Evolutionary conservation across 2,888 invertebrate genomes (phyloP), one percentile per base, ranked within the genome.

Genomic region (Apocheima hispidaria): DNA sequence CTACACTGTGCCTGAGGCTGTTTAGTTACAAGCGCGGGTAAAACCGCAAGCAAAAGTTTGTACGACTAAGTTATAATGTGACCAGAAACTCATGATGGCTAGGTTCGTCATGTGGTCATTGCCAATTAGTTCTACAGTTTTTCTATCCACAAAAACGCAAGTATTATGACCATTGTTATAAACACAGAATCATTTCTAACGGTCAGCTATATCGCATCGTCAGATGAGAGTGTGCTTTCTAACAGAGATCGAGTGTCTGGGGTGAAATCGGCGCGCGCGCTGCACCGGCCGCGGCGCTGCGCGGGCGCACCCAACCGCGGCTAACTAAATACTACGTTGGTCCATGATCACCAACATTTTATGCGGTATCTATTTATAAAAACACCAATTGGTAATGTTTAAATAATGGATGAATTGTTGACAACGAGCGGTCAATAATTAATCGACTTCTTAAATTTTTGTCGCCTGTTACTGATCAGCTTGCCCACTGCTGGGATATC

Each of bases 151-250:
- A 50, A 49, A 53, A 54, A 50, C 38, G 53, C n/a, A 18, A 28
- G 35, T 46, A 16, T 38, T 60, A 33, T 38, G 21, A 14, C 38
- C 43, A 60, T 66, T 72, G 69, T 74, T 74, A 72, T 71, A 68
- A 60, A 66, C 66, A 63, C 58, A 71, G 38, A 64, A 56, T 74
- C 65, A 68, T 65, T 77, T 74, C 74, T 77, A 77, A 75, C 77
- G 73, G 75, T 58, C 68, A 68, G 66, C 65, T 70, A 65, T 84
- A 83, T 83, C 72, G 79, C 77, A 84, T 84, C 83, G 81, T 85
- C 80, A 83, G 85, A 85, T 80, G 85, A 82, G 82, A 89, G 86
- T 84, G 81, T 82, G 81, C 83, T 82, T 83, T 86, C 84, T 84
- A 90, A 88, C 84, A 76, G 81, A 83, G 82, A 83, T 85, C 83